Conservation (phyloP, 2,888 invertebrate species). For the Oxytorus armatus region DNA sequence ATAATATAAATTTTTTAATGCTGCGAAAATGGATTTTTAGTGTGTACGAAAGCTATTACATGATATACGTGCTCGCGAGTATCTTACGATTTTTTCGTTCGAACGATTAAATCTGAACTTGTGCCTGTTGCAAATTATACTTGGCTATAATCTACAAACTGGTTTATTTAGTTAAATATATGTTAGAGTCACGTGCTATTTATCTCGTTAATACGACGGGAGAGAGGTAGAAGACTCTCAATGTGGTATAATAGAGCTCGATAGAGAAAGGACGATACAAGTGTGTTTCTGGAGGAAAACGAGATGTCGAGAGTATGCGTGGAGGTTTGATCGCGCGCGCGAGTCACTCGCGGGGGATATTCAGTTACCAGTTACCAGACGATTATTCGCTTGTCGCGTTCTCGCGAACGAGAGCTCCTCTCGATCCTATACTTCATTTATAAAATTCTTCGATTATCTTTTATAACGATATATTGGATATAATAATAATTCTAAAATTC, state of each 20-base stretch:
- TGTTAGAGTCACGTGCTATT: constrained; percentile 22
- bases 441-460: neutral
- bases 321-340: constrained; percentile 28
- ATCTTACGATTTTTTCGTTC: too few relatives aligned
- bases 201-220: constrained; percentile 16
- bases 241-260: constrained; percentile 1
- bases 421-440: neutral
- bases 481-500: neutral
- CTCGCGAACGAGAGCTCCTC: constrained; percentile 42
- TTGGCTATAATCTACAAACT: neutral
- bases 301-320: constrained; percentile 14
- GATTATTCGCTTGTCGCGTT: constrained; percentile 58
- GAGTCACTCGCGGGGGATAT: constrained; percentile 49
- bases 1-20: too few relatives aligned
- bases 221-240: neutral
- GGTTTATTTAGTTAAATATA: constrained; percentile 19
- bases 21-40: too few relatives aligned
- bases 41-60: too few relatives aligned
- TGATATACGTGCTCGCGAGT: too few relatives aligned
- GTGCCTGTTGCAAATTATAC: too few relatives aligned
- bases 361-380: constrained; percentile 65
- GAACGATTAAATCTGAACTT: too few relatives aligned
- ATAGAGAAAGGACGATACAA: constrained; percentile 49
- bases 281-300: constrained; percentile 25
- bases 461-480: neutral